Percentiles rank a stretch among this genome's conserved stretches.
Evolutionary conservation across 2,797 vertebrate genomes (phyloP).

Genomic region (Enteromius anoplus): DNA sequence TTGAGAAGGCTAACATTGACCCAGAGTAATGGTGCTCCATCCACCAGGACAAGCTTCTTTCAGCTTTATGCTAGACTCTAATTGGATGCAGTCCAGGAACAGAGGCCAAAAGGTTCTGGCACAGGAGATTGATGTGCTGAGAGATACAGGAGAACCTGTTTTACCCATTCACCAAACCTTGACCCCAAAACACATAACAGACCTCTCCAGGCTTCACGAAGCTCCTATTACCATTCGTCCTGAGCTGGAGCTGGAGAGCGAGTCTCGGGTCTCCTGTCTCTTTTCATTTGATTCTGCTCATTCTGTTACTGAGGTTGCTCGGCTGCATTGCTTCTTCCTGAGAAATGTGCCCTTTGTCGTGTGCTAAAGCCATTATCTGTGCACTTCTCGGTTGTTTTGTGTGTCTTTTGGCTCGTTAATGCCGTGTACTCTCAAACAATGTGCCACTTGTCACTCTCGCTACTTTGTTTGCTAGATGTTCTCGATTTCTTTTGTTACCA

Average conservation of each 20-base stretch:
- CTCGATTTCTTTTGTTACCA: conserved; percentile 32
- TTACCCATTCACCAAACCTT: conserved; percentile 30
- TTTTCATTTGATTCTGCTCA: conserved; percentile 10
- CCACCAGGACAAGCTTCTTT: background rate
- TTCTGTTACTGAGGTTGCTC: background rate
- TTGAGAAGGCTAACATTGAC: background rate
- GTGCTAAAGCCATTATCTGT: conserved; percentile 4
- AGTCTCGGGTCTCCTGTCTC: background rate
- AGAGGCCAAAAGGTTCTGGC: conserved; percentile 5
- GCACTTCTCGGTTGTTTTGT: conserved; percentile 13
- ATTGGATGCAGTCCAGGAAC: conserved; percentile 25
- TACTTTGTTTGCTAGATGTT: conserved; percentile 52
- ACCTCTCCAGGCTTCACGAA: background rate
- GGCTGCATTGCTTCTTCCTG: background rate
- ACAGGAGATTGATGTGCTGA: conserved; percentile 33
- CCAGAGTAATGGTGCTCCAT: background rate
- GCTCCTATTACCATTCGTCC: conserved; percentile 55
- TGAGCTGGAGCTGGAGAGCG: conserved; percentile 14
- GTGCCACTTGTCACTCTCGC: background rate
- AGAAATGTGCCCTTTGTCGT: background rate
- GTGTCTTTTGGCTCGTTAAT: background rate
- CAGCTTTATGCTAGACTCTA: conserved; percentile 11
- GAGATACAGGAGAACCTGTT: conserved; percentile 32
- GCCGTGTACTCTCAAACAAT: background rate
- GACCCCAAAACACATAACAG: conserved; percentile 21